Base-by-base conservation (phyloP, 1,140 invertebrate species). In the Drosophila tani region DNA sequence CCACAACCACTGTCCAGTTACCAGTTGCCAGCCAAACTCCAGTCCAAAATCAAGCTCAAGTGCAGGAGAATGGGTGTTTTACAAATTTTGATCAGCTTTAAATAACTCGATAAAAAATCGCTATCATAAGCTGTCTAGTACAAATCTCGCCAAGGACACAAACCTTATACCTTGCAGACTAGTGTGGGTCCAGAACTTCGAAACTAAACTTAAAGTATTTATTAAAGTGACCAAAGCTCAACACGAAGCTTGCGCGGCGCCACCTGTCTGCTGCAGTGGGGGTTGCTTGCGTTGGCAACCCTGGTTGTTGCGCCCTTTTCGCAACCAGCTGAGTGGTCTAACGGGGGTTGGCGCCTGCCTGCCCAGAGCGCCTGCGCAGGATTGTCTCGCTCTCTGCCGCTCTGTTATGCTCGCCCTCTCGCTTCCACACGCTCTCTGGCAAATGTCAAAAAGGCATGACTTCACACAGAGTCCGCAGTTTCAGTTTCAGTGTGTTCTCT, bases 401-500 rank as follows among this genome's bases (percentile, higher is more conserved):
- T 40, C 45, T 70, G 29, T 47, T 46, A 38, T 21, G 19, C 43
- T 38, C 66, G 27, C 47, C n/a, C 46, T 66, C 60, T 53, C 24
- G 15, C 51, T 41, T 19, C 12, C 35, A 24, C 32, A 1, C 8
- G 11, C 41, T 65, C 59, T 60, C 35, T 71, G 32, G 43, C 51
- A 50, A 77, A 83, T 80, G 71, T 77, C 67, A 76, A 49, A 84
- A 49, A 84, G 66, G 47, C 55, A 74, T 76, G 79, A 86, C 75
- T 86, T 76, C 67, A 67, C 5, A n/a, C 4, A 5, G 51, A 59
- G 65, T 38, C 14, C 41, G 27, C 56, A 63, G 51, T 74, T 73
- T 82, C 50, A 74, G 77, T 84, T 81, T 80, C 81, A 86, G 67
- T 85, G 82, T 67, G 82, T 86, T 85, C 75, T 81, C 64, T 68